A percentile compares a stretch with the other conserved stretches of the same genome.
Evolutionary conservation across 2,888 invertebrate species (phyloP).

Genomic region (Gerris lacustris): DNA sequence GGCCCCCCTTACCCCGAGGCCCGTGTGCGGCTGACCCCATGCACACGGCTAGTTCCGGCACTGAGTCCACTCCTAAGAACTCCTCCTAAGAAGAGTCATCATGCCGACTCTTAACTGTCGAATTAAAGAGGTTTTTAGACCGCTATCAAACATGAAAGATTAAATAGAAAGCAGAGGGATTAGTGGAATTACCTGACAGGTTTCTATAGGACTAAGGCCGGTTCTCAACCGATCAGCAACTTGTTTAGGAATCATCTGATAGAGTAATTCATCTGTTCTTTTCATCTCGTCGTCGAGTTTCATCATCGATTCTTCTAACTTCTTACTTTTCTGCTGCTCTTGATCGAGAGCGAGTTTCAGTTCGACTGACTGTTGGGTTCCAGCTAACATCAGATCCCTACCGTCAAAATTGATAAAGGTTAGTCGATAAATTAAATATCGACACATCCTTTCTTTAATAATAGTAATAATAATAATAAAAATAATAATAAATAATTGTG

Average conservation of each 20-base stretch:
- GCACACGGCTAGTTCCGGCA: too few relatives aligned
- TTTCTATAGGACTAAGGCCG: conserved; percentile 77
- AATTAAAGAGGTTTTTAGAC: too few relatives aligned
- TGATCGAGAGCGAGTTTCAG: conserved; percentile 88
- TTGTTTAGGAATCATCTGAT: conserved; percentile 98
- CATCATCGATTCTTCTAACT: conserved; percentile 89
- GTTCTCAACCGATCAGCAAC: conserved; percentile 78
- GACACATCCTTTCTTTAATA: not conserved
- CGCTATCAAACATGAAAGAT: too few relatives aligned
- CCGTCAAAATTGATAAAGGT: conserved; percentile 14
- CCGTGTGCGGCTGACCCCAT: too few relatives aligned
- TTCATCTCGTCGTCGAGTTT: conserved; percentile 92
- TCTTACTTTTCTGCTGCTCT: conserved; percentile 92
- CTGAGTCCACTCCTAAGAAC: too few relatives aligned
- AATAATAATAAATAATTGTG: not conserved
- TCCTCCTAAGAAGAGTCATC: too few relatives aligned
- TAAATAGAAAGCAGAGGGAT: not conserved
- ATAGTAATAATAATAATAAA: too few relatives aligned
- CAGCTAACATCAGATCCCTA: conserved; percentile 87
- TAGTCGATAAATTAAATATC: not conserved
- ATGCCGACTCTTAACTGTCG: too few relatives aligned
- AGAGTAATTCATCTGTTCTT: conserved; percentile 84
- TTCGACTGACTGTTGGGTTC: conserved; percentile 94
- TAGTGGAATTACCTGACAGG: not conserved
- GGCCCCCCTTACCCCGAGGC: too few relatives aligned